Evolutionary conservation across 2,113 vertebrate genomes (phyloP).

Genomic region (Pygoscelis antarcticus): DNA sequence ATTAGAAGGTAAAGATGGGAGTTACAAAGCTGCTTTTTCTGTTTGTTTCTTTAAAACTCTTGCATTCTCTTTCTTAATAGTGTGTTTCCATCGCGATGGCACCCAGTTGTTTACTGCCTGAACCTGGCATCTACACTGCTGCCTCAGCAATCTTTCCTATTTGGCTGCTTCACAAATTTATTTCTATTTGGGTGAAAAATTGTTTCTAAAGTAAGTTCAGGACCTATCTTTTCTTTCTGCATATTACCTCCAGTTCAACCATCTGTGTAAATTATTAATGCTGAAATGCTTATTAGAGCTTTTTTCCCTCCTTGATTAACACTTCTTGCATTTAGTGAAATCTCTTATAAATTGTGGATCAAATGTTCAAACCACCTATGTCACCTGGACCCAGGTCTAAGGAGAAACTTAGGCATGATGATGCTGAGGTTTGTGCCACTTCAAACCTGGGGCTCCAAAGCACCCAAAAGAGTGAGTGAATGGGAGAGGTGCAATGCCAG

Average conservation of each 20-base stretch:
- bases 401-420: background rate
- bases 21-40: background rate
- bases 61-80: background rate
- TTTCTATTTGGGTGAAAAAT: constrained; percentile 46
- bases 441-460: background rate
- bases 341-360: background rate
- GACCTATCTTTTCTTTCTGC: constrained; percentile 31
- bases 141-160: constrained; percentile 32
- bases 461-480: background rate
- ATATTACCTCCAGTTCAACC: constrained; percentile 40
- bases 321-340: background rate
- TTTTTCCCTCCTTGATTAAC: background rate
- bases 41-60: background rate
- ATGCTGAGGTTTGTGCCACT: background rate
- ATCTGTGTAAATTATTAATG: constrained; percentile 36
- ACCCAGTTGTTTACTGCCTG: background rate
- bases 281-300: constrained; percentile 12
- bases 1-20: background rate
- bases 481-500: background rate
- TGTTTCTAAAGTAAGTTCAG: constrained; percentile 5
- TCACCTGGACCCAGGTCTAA: background rate
- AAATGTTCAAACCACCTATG: background rate
- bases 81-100: background rate
- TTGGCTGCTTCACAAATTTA: constrained; percentile 13
- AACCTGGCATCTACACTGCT: constrained; percentile 20